Base-by-base conservation (phyloP, 2,888 invertebrate species). In the Deilephila elpenor region DNA sequence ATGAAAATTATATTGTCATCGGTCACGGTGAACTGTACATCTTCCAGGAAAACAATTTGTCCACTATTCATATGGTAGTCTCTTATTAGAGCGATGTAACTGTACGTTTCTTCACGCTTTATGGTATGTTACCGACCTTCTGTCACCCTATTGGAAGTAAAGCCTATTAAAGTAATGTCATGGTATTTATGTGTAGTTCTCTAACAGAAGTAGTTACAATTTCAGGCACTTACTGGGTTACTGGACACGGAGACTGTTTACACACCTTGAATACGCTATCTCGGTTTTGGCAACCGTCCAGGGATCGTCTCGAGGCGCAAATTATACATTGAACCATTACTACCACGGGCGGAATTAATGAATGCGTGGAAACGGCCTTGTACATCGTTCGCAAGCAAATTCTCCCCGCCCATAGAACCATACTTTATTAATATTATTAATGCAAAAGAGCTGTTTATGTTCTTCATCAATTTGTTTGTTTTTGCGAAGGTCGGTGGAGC, bases 271-370 rank as follows among this genome's bases (percentile, higher is more conserved):
- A 82, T 83, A 83, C 76, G 78, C 79, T 78, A 73, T 78, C 76
- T 76, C 76, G 79, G 73, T 73, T 75, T 82, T 89, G 89, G 89
- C 89, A 78, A 61, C 71, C 64, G 64, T 85, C 89, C 90, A 89
- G 83, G 79, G 80, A 80, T 84, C 82, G 83, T 84, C 83, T 83
- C 79, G 76, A 76, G 75, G 78, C 79, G 83, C 87, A 82, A 85
- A 85, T 83, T 84, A 84, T 87, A 83, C 82, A 85, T 83, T 81
- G 84, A 84, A 80, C 83, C 82, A 82, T 82, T 82, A 80, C 81
- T 83, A 82, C 81, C 78, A 82, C 82, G 76, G 75, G 74, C 78
- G 73, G 80, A 82, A 83, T 56, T 59, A 71, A 56, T 34, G 19
- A 71, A 71, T 74, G 70, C 51, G 67, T 67, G 51, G 51, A 67